Evolutionary conservation across 2,113 vertebrate species (phyloP).

Genomic region (Corythaeola cristata): DNA sequence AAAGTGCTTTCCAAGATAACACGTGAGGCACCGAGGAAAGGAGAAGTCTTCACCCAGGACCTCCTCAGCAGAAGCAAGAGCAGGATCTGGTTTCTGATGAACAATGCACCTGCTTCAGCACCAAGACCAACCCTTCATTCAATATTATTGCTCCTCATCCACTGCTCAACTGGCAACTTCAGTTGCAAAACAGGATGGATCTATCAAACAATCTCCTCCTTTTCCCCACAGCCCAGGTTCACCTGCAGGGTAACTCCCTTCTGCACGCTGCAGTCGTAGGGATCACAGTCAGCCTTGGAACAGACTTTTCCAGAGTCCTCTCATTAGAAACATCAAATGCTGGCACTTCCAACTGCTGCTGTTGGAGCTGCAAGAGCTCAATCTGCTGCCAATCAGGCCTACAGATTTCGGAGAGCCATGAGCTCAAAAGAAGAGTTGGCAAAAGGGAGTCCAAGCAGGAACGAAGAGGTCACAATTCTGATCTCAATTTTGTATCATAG

Average conservation of each 20-base stretch:
- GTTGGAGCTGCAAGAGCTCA: background rate
- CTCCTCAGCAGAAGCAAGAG: background rate
- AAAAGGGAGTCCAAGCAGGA: background rate
- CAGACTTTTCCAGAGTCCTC: background rate
- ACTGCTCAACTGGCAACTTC: background rate
- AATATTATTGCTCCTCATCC: rapidly evolving
- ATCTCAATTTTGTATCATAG: background rate
- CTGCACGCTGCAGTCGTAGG: background rate
- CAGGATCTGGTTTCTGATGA: rapidly evolving
- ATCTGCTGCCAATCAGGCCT: background rate
- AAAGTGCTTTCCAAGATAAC: background rate
- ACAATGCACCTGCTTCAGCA: rapidly evolving
- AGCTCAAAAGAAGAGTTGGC: background rate
- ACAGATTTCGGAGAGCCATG: background rate
- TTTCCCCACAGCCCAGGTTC: background rate
- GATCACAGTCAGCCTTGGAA: background rate
- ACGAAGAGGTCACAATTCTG: background rate
- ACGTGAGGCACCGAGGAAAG: background rate
- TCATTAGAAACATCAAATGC: rapidly evolving
- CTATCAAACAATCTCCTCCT: background rate
- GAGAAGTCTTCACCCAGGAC: background rate
- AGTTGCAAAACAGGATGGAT: rapidly evolving
- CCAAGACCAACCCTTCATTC: background rate
- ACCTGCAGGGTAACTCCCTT: background rate
- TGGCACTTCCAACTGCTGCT: rapidly evolving